phyloP scores from a whole-genome alignment of 2,113 vertebrate species.

The Chloroceryle aenea region DNA sequence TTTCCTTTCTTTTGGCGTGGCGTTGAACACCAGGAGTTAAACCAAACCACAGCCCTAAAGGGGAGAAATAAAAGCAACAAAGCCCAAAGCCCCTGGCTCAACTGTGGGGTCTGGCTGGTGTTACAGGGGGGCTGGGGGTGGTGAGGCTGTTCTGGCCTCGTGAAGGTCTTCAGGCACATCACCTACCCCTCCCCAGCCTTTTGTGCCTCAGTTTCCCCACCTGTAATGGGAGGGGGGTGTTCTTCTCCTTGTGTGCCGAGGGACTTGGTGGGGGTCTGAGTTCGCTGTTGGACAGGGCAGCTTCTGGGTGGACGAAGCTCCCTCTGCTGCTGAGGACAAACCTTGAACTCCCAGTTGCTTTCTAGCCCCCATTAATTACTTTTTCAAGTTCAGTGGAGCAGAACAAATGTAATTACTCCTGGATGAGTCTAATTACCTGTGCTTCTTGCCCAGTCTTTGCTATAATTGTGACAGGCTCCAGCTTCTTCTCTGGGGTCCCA shows the following conservation, averaged over 20 bases:
- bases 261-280: fast-evolving
- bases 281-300: neutral
- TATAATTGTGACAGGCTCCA: neutral
- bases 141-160: neutral
- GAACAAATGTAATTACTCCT: slow-evolving; percentile 43
- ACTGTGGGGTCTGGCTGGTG: neutral
- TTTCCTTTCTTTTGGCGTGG: neutral
- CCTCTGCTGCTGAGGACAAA: neutral
- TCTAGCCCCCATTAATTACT: neutral
- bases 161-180: neutral
- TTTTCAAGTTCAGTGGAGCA: neutral
- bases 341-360: neutral
- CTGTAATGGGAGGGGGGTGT: neutral
- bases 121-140: fast-evolving
- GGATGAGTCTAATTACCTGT: neutral
- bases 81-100: fast-evolving
- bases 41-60: neutral
- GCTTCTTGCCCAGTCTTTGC: slow-evolving; percentile 4
- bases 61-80: too few species aligned
- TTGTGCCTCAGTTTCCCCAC: neutral
- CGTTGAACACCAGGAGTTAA: neutral
- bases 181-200: fast-evolving
- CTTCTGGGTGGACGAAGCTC: neutral
- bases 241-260: neutral
- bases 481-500: neutral